Conservation (phyloP, 2,113 vertebrate genomes). For the Plecturocebus donacophilus region DNA sequence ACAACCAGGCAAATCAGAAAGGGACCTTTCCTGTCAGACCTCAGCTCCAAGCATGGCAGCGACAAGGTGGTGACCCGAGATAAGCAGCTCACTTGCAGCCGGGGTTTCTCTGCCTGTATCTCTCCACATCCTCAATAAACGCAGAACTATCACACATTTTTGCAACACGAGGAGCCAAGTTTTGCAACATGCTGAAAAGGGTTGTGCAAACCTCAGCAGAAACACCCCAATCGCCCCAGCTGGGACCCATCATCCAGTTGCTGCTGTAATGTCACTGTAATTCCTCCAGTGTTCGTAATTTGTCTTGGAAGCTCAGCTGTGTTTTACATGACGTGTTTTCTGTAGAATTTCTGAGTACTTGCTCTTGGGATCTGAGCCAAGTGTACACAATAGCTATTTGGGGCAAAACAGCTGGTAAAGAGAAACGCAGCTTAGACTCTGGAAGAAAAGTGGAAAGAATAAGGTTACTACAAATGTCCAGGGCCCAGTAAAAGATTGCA, state of each 20-base stretch:
- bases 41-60: not conserved
- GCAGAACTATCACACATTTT: not conserved
- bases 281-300: not conserved
- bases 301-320: slow-evolving; percentile 37
- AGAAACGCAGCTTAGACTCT: not conserved
- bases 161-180: not conserved
- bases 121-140: not conserved
- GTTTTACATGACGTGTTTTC: slow-evolving; percentile 41
- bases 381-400: slow-evolving; percentile 27
- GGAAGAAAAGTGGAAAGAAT: not conserved
- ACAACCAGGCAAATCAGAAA: not conserved
- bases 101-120: not conserved
- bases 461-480: not conserved
- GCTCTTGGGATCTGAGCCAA: slow-evolving; percentile 46
- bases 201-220: not conserved
- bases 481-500: not conserved
- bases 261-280: not conserved
- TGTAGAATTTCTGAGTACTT: slow-evolving; percentile 46
- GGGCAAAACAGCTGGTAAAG: not conserved
- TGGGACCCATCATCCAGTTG: not conserved
- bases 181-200: not conserved
- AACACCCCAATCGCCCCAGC: not conserved
- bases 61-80: not conserved
- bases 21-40: not conserved
- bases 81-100: no score